Evolutionary conservation across 2,797 vertebrate species (phyloP), one percentile per base, ranked within the genome.

Genomic region (Novumbra hubbsi): DNA sequence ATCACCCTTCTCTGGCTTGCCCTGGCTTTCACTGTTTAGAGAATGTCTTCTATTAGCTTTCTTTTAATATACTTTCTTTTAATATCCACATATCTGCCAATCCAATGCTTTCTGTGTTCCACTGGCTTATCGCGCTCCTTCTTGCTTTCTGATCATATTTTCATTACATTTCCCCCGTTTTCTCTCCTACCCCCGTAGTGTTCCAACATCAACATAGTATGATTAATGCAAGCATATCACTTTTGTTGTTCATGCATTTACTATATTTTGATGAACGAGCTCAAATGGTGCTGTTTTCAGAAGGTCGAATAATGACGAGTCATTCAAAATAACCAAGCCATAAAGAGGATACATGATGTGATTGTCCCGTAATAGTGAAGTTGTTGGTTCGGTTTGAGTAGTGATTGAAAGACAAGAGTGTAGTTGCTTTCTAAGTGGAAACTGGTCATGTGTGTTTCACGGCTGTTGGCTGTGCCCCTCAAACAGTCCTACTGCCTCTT

Each of bases 401-500:
- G 65, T n/a, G 32, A 67, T 38, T 68, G 68, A 30, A 49, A 67
- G 70, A 34, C 3, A 38, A 32, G 32, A 41, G 68, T 45, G 66
- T 63, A 68, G 68, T 57, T 69, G 72, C 73, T 76, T 21, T 79
- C 70, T 69, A 28, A 55, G 73, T 75, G 12, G 70, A 78, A 72
- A 81, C 9, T 67, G 41, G 30, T 57, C 63, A 66, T 78, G 73
- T n/a, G 76, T 45, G 30, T 78, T 57, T 71, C 52, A 72, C 28
- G 4, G 14, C 65, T 64, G 15, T 12, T 48, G 72, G 27, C 24
- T 60, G 21, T 81, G 19, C 45, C 48, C 16, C 12, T 69, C 7
- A 16, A n/a, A 45, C 38, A 19, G 27, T n/a, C 11, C 8, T 21
- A 64, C 55, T 62, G 14, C n/a, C 55, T 60, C 7, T 12, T 45